Conservation (phyloP, 2,888 invertebrate species). For the Cerastis rubricosa region DNA sequence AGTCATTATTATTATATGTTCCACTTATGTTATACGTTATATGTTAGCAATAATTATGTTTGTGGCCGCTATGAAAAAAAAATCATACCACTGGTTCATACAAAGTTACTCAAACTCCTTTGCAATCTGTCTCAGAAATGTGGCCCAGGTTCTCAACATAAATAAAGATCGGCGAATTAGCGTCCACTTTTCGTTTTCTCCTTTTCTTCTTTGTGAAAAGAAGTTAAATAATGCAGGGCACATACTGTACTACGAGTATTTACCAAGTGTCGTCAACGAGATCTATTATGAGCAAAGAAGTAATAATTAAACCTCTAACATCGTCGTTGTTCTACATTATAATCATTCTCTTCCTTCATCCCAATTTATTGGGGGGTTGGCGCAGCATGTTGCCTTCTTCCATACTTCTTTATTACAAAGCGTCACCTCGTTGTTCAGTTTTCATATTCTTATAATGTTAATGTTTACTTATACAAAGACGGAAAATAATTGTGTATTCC, state of each 20-base stretch:
- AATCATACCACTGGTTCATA: no score
- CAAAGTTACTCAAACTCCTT: not conserved
- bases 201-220: not conserved
- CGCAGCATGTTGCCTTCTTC: not conserved
- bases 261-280: not conserved
- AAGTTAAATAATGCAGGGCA: not conserved
- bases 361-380: not conserved
- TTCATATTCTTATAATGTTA: not conserved
- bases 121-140: not conserved
- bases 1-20: no score
- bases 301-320: not conserved
- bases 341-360: not conserved
- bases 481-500: constrained; percentile 81
- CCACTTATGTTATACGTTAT: no score
- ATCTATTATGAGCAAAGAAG: not conserved
- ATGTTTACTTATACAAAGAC: not conserved
- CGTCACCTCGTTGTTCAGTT: not conserved
- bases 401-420: not conserved
- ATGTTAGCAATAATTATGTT: no score
- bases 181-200: no score
- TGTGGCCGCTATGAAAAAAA: no score
- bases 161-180: not conserved
- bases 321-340: not conserved
- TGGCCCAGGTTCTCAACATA: not conserved
- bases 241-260: not conserved